These are phyloP conservation scores for Intoshia linei DNA, from an alignment of 1,140 invertebrate species.

Conservation along the genomic window DNA sequence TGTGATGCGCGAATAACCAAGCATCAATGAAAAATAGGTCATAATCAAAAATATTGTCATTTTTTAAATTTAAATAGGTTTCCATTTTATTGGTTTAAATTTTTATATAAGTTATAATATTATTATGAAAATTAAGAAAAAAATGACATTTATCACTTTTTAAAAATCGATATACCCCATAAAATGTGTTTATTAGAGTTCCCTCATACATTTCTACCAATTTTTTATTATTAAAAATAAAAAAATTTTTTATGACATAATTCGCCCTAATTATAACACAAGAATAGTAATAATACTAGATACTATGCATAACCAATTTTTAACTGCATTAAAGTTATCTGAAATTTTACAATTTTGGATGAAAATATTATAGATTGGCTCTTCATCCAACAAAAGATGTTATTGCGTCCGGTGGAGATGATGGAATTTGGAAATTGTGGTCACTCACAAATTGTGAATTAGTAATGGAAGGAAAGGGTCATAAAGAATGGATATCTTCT, in stretches of 20 bases:
- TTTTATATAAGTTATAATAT: not conserved
- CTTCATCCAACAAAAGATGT: conserved; percentile 22
- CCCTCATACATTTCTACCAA: no score
- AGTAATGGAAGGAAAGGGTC: conserved; percentile 22
- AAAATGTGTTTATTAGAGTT: no score
- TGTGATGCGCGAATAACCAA: no score
- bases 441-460: conserved; percentile 17
- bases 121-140: no score
- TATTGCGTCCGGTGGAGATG: conserved; percentile 20
- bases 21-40: no score
- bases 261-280: not conserved
- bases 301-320: not conserved
- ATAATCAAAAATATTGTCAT: no score
- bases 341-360: not conserved
- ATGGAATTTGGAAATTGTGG: conserved; percentile 23
- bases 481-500: conserved; percentile 21
- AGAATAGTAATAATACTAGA: not conserved
- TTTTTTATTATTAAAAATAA: not conserved
- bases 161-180: no score
- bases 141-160: no score
- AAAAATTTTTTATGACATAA: not conserved
- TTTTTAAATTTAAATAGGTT: not conserved
- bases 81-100: not conserved
- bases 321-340: not conserved
- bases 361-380: conserved; percentile 11